Percentiles rank a stretch among this genome's conserved stretches.
Conservation (phyloP, 2,888 invertebrate species). For the Tanytarsus gracilentus region DNA sequence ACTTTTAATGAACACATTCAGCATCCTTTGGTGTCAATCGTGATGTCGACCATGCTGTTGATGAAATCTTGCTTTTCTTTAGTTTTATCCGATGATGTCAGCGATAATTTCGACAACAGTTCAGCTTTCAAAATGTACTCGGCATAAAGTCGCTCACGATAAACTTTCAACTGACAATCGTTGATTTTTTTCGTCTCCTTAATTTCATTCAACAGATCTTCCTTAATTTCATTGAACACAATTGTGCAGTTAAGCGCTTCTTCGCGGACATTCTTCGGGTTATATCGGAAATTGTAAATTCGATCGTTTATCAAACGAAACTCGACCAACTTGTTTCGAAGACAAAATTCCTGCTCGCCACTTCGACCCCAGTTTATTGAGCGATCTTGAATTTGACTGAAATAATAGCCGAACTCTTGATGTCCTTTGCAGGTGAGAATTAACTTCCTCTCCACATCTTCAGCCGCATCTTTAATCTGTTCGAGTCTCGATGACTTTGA, state of each 20-base stretch:
- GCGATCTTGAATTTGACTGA: neutral
- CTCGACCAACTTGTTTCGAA: neutral
- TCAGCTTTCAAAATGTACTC: slow-evolving; percentile 14
- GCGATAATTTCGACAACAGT: neutral
- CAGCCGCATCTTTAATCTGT: neutral
- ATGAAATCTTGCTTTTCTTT: slow-evolving; percentile 19
- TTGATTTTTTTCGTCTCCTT: neutral
- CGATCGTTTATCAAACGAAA: neutral
- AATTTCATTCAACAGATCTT: neutral
- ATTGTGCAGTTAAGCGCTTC: neutral
- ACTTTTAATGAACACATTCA: neutral
- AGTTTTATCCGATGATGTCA: slow-evolving; percentile 5
- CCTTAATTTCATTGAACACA: neutral
- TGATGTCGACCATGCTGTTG: slow-evolving; percentile 16
- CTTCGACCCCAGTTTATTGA: neutral
- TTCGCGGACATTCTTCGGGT: slow-evolving; percentile 7
- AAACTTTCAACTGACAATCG: neutral
- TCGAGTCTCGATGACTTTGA: slow-evolving; percentile 4
- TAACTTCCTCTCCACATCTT: neutral
- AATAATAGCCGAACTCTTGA: slow-evolving; percentile 10
- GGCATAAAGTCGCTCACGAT: neutral
- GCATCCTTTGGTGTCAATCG: slow-evolving; percentile 9
- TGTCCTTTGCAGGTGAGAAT: slow-evolving; percentile 18
- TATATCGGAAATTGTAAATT: neutral
- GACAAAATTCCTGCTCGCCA: slow-evolving; percentile 19